Conservation (phyloP, 2,888 invertebrate species). For the Pheosia gnoma region DNA sequence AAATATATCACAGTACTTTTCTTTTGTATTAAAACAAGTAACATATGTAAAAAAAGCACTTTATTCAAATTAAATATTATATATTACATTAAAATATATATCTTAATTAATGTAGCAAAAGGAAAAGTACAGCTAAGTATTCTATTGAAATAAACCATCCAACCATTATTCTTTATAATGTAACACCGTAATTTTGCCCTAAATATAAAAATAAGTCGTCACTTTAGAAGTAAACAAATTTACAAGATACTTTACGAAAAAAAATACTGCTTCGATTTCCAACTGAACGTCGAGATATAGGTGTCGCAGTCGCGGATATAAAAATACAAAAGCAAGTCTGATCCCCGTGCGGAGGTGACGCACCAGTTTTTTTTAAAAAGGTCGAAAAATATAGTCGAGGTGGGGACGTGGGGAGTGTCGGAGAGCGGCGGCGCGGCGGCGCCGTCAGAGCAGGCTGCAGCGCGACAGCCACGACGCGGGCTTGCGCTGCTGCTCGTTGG, state of each 20-base stretch:
- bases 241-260: slow-evolving; percentile 65
- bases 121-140: slow-evolving; percentile 79
- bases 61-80: slow-evolving; percentile 84
- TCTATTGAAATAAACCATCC: slow-evolving; percentile 79
- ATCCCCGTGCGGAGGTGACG: slow-evolving; percentile 61
- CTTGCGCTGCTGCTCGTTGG: slow-evolving; percentile 91
- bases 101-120: slow-evolving; percentile 82
- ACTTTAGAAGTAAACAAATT: slow-evolving; percentile 66
- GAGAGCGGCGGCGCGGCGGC: slow-evolving; percentile 29
- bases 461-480: slow-evolving; percentile 93
- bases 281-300: slow-evolving; percentile 57
- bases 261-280: slow-evolving; percentile 70
- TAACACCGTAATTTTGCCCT: slow-evolving; percentile 73
- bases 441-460: slow-evolving; percentile 94
- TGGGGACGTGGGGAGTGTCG: slow-evolving; percentile 40
- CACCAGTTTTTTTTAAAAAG: slow-evolving; percentile 61
- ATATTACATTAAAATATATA: slow-evolving; percentile 83
- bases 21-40: slow-evolving; percentile 17
- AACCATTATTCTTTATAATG: slow-evolving; percentile 66
- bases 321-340: slow-evolving; percentile 83
- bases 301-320: slow-evolving; percentile 71
- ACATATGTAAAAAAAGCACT: slow-evolving; percentile 75
- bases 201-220: slow-evolving; percentile 61
- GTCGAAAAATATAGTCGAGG: slow-evolving; percentile 77
- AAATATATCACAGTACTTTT: slow-evolving; percentile 15